Percentiles rank a stretch among this genome's conserved stretches.
These are phyloP conservation scores for Ceratina japonica DNA, from an alignment of 1,140 invertebrate species.

Conservation along the genomic window DNA sequence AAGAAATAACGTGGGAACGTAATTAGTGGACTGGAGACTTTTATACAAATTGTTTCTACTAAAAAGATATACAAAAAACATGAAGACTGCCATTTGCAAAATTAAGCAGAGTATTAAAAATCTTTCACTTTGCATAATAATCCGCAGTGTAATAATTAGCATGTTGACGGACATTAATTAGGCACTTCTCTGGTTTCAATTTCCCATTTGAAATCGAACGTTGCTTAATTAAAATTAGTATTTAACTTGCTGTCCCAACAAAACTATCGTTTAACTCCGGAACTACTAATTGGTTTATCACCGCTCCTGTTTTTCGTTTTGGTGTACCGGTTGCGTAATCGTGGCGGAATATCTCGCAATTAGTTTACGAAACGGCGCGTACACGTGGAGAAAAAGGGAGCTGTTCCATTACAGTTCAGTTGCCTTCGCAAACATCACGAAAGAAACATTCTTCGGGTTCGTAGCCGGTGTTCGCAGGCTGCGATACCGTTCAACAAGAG, in stretches of 20 bases:
- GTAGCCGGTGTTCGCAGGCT: not conserved
- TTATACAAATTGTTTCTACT: too few species aligned
- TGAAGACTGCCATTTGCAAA: too few species aligned
- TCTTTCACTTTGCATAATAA: too few species aligned
- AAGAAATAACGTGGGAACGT: too few species aligned
- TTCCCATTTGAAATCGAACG: too few species aligned
- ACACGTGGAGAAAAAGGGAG: not conserved
- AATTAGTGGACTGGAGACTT: too few species aligned
- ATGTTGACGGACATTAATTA: too few species aligned
- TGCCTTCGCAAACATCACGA: conserved; percentile 9
- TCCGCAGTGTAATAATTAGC: too few species aligned
- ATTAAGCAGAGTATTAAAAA: too few species aligned
- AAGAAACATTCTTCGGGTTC: conserved; percentile 17
- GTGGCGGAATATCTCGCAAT: not conserved
- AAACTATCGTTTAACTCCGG: not conserved
- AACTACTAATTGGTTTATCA: conserved; percentile 1
- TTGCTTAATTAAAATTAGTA: not conserved
- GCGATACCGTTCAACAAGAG: not conserved
- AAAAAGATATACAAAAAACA: too few species aligned
- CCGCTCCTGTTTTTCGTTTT: not conserved
- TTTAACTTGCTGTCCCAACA: not conserved
- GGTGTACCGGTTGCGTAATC: not conserved
- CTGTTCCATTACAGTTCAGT: conserved; percentile 36
- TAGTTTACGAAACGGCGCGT: conserved; percentile 18
- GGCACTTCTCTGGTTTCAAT: too few species aligned